Base-by-base conservation (phyloP, 2,888 invertebrate species). In the Phaedon cochleariae region DNA sequence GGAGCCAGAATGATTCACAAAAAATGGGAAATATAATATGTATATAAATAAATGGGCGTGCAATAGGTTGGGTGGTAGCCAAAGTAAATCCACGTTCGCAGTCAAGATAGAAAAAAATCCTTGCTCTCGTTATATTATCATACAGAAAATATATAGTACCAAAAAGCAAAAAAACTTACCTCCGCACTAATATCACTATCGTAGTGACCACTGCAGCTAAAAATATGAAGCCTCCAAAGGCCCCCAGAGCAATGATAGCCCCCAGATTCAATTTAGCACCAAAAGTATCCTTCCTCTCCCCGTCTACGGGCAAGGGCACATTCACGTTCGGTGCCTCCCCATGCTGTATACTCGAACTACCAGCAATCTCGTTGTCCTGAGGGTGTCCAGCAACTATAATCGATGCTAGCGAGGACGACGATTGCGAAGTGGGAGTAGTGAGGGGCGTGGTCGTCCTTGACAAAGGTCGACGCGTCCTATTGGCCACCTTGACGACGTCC, bases 161-260 rank as follows among this genome's bases (percentile, higher is more conserved):
- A n/a, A n/a, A n/a, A n/a, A n/a, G n/a, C n/a, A n/a, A n/a, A n/a
- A n/a, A n/a, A 22, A 77, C 85, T 86, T 85, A 96, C 96, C 95
- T 95, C 85, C 93, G 87, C 59, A 96, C 91, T 73, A 96, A 86
- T 65, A 96, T 93, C 65, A 96, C 92, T 71, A 95, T 91, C 4
- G 95, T 94, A 1, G 95, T 95, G 73, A 95, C 91, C 69, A 96
- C 91, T 22, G 95, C 95, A 9, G 95, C 92, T 54, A 96, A 86
- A 81, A 96, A 93, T 6, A 96, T 93, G 75, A 96, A 92, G 7
- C 92, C 94, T n/a, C 95, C 96, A 80, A 96, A 95, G 7, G 94
- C 94, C 1, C 93, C 95, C 15, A 96, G 85, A 0, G 95, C 95
- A 64, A 96, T 94, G 71, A 96, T 92, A 5, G 95, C 94, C 59